Base-by-base conservation (phyloP, 92 coral and sea anemone species). In the Siderastrea siderea region DNA sequence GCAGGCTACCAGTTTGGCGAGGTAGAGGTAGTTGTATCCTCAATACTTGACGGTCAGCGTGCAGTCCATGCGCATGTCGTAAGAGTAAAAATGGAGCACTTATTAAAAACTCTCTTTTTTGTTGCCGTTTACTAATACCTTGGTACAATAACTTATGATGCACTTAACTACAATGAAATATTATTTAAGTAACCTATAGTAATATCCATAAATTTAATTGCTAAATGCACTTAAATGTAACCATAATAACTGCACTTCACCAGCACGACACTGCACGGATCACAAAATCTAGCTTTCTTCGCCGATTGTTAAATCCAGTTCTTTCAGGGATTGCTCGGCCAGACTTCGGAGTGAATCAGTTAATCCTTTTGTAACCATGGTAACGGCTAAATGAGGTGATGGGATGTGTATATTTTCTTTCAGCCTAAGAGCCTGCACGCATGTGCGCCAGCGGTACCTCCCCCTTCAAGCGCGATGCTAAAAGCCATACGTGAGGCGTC, bases 401-500 rank as follows among this genome's bases (percentile, higher is more conserved):
- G 73, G 77, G 6, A 63, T 85, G 68, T 75, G 49, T 85, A 76
- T 85, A 75, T 76, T 85, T 85, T 85, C 73, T 64, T 94, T 89
- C 96, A 94, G 96, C 95, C 98, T 83, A 90, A 95, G 83, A 91
- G 92, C 87, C 94, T 95, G 90, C 96, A 75, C 83, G 79, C 84
- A 43, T 85, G 86, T 60, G 69, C 88, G 54, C 85, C 94, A 26
- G 69, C 86, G 49, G 95, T 93, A 17, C 92, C 96, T 43, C 84
- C 90, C 13, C 98, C 98, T 60, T 77, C 91, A 66, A 86, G 93
- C 59, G 98, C 90, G 16, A 91, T 93, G 90, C 86, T 95, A 19
- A 77, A 79, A 80, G 96, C 98, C 6, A 91, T 95, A 77, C 76
- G 98, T 48, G 81, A 82, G 77, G 78, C 91, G 2, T 83, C 91